Base-by-base conservation (phyloP, 2,797 vertebrate genomes). In the Loriculus beryllinus region DNA sequence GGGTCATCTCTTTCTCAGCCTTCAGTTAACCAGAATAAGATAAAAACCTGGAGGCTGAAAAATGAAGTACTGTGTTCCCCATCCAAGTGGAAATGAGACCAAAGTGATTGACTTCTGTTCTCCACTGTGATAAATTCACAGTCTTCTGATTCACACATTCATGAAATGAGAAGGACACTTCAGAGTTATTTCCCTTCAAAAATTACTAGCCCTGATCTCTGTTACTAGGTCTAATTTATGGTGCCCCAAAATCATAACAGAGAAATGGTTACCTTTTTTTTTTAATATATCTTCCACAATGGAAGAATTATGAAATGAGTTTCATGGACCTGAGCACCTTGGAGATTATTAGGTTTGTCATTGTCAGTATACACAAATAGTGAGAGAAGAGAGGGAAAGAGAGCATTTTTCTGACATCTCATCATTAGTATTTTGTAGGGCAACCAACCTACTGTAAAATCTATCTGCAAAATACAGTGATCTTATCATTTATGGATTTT, bases 401-500 rank as follows among this genome's bases (percentile, higher is more conserved):
- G 74, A 29, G 26, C n/a, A 26, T 28, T 94, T 85, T 86, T 89
- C 90, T 93, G 92, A 91, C 76, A 92, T 92, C 64, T 83, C 86
- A 82, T 80, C 69, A 82, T 92, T 86, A 82, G 87, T 85, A 94
- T 97, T 97, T 96, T 88, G 59, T 86, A 92, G 82, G 90, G 70
- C 87, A 97, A 29, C 49, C 82, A 95, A 85, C 74, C 81, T 92
- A 48, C 67, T 68, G 26, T 43, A 86, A 96, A 83, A 96, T n/a
- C 88, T 91, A 82, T 86, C 84, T 93, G 86, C 74, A 94, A 97
- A 95, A 85, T 33, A 78, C 68, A 82, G 63, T 95, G 52, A 81
- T 94, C 94, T 95, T 94, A 94, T 87, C n/a, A 82, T 75, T 88
- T 96, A 71, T 63, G 45, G 35, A 91, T 95, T 85, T 97, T 92